Base-by-base conservation (phyloP, 2,113 vertebrate genomes). In the Pterocles burchelli region DNA sequence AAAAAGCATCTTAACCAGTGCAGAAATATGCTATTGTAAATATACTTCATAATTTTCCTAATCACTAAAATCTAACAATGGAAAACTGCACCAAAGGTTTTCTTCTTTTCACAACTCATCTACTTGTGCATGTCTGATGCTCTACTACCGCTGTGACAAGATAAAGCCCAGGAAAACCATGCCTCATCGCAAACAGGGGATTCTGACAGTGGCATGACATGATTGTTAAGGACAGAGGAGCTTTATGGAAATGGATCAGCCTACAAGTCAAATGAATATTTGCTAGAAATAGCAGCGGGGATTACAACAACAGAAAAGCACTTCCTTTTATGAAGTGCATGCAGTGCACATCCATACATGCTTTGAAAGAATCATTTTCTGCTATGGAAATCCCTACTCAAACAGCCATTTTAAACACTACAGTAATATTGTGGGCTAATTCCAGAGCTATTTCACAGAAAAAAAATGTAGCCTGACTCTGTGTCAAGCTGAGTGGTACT, bases 241-340 rank as follows among this genome's bases (percentile, higher is more conserved):
- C 73, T 74, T 83, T 84, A 84, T 87, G 88, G 96, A 96, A 97
- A 95, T 68, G 65, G 55, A 85, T 79, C 88, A 83, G 59, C 61
- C 90, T 78, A 63, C 79, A 65, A 89, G 76, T 74, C 88, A 85
- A 95, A 96, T 65, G 84, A 86, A 43, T 81, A 84, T 85, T 90
- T 94, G 49, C 92, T 81, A 65, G 68, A 85, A 94, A 85, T 51
- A 78, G 76, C 83, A 90, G 65, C 87, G 67, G 78, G 72, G 70
- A 94, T 93, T 91, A 76, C 28, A 94, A 63, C 65, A 94, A 55
- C 52, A 86, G 57, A 55, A 89, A 94, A 85, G 76, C 62, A 65
- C 78, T 75, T 96, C 49, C 68, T 90, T 93, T 84, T 31, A 80
- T 72, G 78, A 95, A 90, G 68, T 52, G 72, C 89, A 84, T 41